These are phyloP conservation scores for Andrena hattorfiana DNA, from an alignment of 2,888 invertebrate species.

Conservation along the genomic window DNA sequence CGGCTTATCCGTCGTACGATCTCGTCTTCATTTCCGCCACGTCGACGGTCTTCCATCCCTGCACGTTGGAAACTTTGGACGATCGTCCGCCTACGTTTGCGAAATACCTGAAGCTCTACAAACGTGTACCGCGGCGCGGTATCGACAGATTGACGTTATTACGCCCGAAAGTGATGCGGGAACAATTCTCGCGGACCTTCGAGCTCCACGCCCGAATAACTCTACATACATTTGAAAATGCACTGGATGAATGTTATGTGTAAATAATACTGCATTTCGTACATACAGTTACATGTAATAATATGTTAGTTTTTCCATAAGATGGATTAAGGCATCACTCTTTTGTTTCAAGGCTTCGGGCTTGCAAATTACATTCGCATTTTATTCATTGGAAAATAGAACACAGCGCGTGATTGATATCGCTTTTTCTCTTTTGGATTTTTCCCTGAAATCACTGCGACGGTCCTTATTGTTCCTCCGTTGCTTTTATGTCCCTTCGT, in stretches of 20 bases:
- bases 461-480: conserved; percentile 33
- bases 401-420: neutral
- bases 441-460: conserved; percentile 5
- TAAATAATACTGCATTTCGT: neutral
- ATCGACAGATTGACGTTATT: conserved; percentile 32
- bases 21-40: conserved; percentile 72
- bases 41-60: conserved; percentile 51
- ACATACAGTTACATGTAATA: no score
- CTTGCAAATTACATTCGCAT: neutral
- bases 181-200: neutral
- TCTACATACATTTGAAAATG: conserved; percentile 5
- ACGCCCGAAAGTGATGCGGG: conserved; percentile 12
- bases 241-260: neutral
- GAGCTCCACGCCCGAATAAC: neutral
- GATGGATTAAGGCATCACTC: neutral
- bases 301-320: neutral
- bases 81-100: conserved; percentile 46
- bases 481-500: conserved; percentile 43
- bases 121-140: neutral
- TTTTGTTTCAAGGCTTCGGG: neutral
- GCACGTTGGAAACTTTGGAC: conserved; percentile 26
- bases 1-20: conserved; percentile 63
- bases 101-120: conserved; percentile 24
- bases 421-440: neutral
- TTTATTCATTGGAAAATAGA: neutral